Evolutionary conservation across 2,888 invertebrate genomes (phyloP), one percentile per base, ranked within the genome.

Genomic region (Dolichomitus sp.): DNA sequence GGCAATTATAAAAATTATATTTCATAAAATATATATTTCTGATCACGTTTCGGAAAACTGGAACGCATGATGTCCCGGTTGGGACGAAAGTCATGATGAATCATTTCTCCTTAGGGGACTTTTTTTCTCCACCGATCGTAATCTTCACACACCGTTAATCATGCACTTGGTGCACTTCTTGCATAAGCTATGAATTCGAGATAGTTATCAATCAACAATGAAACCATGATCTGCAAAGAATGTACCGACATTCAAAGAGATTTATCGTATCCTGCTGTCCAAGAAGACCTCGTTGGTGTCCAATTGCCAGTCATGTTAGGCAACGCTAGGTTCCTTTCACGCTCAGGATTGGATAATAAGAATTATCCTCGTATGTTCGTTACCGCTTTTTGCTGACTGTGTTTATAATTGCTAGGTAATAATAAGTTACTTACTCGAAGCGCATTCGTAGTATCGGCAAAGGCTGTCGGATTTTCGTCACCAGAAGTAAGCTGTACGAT

Each of bases 401-500:
- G 14, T 30, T 57, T 27, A 5, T 14, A 54, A 1, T 54, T 54
- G 27, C 54, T 1, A n/a, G 30, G 54, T 2, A 23, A 30, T n/a
- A 57, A 57, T 57, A n/a, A 57, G 27, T 30, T 14, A 4, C 23
- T 5, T 23, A 0, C 30, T 30, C 54, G 33, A n/a, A 33, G 9
- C 57, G 19, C 14, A 30, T 30, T 75, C 19, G 45, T 65, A 40
- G 63, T 14, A 52, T 40, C 19, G 52, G 52, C 66, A 65, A 72
- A 72, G 72, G 57, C 72, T 27, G 19, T 12, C 12, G 19, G 33
- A 68, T n/a, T n/a, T 30, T 27, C 42, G 14, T 27, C 12, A 14
- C 2, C 30, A 27, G n/a, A 12, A 27, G 14, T 6, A 5, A 14
- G 54, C 14, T n/a, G 54, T 27, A 27, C 23, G 5, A 30, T 30